Percentiles rank a stretch among this genome's conserved stretches.
phyloP scores from a whole-genome alignment of 2,797 vertebrate species.

The Scyliorhinus canicula region DNA sequence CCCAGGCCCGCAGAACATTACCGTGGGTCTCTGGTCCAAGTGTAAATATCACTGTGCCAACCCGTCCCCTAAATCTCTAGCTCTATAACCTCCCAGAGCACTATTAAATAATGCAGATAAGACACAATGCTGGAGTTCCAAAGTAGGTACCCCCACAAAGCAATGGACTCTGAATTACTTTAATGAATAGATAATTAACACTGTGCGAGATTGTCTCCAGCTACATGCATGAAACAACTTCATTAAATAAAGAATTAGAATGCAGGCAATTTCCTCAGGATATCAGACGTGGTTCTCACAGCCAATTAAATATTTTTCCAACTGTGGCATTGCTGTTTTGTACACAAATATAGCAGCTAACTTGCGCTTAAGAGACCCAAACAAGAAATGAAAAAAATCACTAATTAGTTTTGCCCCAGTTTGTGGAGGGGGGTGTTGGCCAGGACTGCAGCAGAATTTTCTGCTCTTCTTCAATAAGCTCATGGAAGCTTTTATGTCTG shows the following conservation, averaged over 20 bases:
- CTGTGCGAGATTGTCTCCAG: not conserved
- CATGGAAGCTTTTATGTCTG: not conserved
- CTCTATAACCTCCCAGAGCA: not conserved
- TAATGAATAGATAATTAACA: not conserved
- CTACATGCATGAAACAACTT: not conserved
- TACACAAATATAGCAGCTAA: not conserved
- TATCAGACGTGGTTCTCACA: not conserved
- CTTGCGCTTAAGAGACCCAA: not conserved
- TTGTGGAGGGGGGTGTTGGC: not conserved
- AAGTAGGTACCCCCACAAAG: not conserved
- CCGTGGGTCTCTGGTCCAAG: too few relatives aligned
- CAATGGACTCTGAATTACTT: not conserved
- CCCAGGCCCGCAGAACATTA: too few relatives aligned
- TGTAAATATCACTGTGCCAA: too few relatives aligned
- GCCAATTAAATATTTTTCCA: not conserved
- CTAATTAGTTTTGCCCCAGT: not conserved
- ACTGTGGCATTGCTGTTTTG: not conserved
- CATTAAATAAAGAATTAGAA: not conserved
- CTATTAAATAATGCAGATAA: not conserved
- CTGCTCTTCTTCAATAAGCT: too few relatives aligned
- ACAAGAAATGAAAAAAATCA: not conserved
- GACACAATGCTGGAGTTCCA: not conserved
- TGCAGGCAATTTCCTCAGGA: not conserved
- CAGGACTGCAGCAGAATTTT: not conserved
- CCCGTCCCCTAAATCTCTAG: not conserved